Evolutionary conservation across 37 sponge, comb jelly and placozoan species (phyloP), one percentile per base, ranked within the genome.

Genomic region (Petrosia ficiformis): DNA sequence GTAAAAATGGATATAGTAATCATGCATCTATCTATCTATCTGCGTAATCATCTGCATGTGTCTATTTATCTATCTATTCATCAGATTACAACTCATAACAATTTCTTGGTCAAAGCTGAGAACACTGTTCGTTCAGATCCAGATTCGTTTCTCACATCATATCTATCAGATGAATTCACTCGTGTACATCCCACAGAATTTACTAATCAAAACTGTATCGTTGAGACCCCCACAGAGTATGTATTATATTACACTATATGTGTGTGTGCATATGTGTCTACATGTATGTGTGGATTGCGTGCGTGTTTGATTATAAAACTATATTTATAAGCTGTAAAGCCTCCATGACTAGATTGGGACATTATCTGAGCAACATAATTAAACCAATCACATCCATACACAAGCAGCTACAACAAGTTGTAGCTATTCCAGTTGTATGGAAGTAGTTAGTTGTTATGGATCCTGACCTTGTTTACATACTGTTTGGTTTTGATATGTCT

Each of bases 101-200:
- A 73, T 32, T 82, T 82, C 38, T 16, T 82, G 25, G 4, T 36
- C 42, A 74, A 42, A 67, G 39, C 6, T 8, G 73, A 1, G 59
- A 67, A 0, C 21, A 28, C 25, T 65, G 68, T 54, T 10, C 31
- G 1, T 22, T 74, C 60, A 1, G 59, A 5, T 25, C 10, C 10
- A 30, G 59, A 65, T 54, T 44, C 69, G 57, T 66, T 59, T 65
- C 74, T 61, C 26, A 5, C 63, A 11, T 22, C 25, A 6, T 61
- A 61, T 61, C 26, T 61, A 5, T 5, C 22, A 11, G n/a, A n/a
- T 8, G 35, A 74, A 28, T 34, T 74, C 2, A 74, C 75, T 26
- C 37, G 57, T 4, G 75, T 82, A 26, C 74, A 74, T 54, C 74
- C 68, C 39, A 82, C 74, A 52, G 82, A 82, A 38, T 82, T 82